phyloP scores from a whole-genome alignment of 1,140 invertebrate genomes.

The Himalopsyche phryganea region DNA sequence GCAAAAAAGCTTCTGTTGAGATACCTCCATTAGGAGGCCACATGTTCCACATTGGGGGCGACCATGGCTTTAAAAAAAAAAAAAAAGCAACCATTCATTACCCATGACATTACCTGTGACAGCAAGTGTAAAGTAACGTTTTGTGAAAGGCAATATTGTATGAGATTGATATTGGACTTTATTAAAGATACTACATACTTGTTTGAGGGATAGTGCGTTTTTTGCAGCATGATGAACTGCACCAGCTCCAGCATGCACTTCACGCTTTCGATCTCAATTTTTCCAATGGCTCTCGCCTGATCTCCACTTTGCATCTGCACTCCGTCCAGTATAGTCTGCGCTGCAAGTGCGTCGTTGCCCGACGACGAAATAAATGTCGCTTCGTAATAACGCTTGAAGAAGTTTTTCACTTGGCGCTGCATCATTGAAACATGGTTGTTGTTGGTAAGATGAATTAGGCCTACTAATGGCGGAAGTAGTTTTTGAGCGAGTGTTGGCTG shows the following conservation, averaged over 20 bases:
- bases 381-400: conserved; percentile 36
- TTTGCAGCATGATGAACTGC: conserved; percentile 24
- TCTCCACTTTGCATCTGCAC: neutral
- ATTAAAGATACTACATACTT: no score
- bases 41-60: no score
- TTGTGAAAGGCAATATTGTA: no score
- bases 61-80: no score
- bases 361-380: conserved; percentile 6
- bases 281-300: neutral
- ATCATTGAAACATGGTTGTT: conserved; percentile 37
- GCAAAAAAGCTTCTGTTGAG: no score
- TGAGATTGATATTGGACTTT: no score
- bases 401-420: conserved; percentile 39
- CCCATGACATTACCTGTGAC: no score
- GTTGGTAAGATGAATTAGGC: conserved; percentile 38
- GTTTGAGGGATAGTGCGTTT: conserved; percentile 2
- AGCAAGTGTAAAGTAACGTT: no score
- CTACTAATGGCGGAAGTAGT: conserved; percentile 42
- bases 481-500: conserved; percentile 39
- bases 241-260: conserved; percentile 29
- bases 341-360: neutral
- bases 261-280: conserved; percentile 19
- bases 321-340: neutral
- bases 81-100: no score
- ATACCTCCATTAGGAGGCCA: no score